phyloP scores from a whole-genome alignment of 1,140 invertebrate species.

The Lethrus apterus region DNA sequence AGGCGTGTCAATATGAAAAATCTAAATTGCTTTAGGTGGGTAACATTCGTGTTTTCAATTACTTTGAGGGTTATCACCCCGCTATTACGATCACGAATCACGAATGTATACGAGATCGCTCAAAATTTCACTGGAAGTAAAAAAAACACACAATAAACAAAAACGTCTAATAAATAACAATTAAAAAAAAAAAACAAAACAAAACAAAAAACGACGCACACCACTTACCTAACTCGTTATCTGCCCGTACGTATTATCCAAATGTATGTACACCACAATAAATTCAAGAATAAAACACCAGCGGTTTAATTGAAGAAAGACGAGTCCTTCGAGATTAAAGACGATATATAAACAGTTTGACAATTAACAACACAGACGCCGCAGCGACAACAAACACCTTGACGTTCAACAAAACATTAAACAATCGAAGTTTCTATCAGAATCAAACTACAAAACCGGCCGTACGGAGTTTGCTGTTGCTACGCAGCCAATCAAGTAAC shows the following conservation, averaged over 20 bases:
- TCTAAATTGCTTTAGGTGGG: not conserved
- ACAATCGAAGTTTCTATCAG: conserved; percentile 12
- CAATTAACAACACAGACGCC: conserved; percentile 8
- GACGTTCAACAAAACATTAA: conserved; percentile 14
- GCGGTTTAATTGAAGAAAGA: conserved; percentile 2
- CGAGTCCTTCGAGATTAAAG: conserved; percentile 2
- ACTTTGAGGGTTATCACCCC: conserved; percentile 5
- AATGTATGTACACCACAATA: conserved; percentile 10
- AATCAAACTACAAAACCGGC: conserved; percentile 13
- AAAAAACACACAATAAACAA: conserved; percentile 1
- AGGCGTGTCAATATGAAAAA: too few relatives aligned
- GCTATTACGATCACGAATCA: conserved; percentile 4
- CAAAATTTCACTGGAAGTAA: not conserved
- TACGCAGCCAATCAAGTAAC: conserved; percentile 11
- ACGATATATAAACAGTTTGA: conserved; percentile 13
- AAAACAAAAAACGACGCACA: conserved; percentile 9
- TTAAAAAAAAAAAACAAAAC: conserved; percentile 2
- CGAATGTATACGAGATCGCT: not conserved
- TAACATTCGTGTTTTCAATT: conserved; percentile 7
- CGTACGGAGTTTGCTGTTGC: conserved; percentile 7
- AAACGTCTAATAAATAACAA: conserved; percentile 1
- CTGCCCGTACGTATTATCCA: conserved; percentile 7
- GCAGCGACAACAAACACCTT: conserved; percentile 10
- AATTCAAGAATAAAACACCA: conserved; percentile 13
- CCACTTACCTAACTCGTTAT: conserved; percentile 9